phyloP scores from a whole-genome alignment of 2,797 vertebrate species.

The Phoeniculus purpureus region DNA sequence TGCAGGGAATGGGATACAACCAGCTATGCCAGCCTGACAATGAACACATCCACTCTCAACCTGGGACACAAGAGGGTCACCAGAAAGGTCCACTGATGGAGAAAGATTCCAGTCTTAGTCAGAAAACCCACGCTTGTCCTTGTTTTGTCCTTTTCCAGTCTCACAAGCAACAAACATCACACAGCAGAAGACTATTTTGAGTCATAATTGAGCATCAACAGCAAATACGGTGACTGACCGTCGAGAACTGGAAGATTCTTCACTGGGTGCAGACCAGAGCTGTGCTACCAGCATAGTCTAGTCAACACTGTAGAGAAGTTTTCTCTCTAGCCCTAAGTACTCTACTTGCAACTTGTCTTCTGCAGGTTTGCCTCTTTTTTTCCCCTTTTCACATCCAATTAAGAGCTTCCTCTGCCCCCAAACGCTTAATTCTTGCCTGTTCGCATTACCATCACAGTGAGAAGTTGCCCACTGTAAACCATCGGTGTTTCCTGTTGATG shows the following conservation, averaged over 20 bases:
- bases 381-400: not conserved
- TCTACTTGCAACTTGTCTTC: not conserved
- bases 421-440: not conserved
- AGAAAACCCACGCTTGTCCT: not conserved
- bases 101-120: not conserved
- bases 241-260: not conserved
- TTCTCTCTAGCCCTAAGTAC: not conserved
- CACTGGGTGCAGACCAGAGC: not conserved
- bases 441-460: not conserved
- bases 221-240: not conserved
- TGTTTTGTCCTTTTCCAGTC: not conserved
- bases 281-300: not conserved
- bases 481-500: not conserved
- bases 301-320: not conserved
- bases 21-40: not conserved
- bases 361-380: not conserved
- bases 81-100: not conserved
- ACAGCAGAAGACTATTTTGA: constrained; percentile 1
- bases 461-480: not conserved
- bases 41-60: not conserved
- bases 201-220: constrained; percentile 5
- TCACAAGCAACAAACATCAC: not conserved
- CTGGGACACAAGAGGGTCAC: not conserved
- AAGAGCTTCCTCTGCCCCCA: not conserved
- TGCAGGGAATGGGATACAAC: not conserved